Evolutionary conservation across 2,888 invertebrate species (phyloP).

Genomic region (Andrena chrysosceles): DNA sequence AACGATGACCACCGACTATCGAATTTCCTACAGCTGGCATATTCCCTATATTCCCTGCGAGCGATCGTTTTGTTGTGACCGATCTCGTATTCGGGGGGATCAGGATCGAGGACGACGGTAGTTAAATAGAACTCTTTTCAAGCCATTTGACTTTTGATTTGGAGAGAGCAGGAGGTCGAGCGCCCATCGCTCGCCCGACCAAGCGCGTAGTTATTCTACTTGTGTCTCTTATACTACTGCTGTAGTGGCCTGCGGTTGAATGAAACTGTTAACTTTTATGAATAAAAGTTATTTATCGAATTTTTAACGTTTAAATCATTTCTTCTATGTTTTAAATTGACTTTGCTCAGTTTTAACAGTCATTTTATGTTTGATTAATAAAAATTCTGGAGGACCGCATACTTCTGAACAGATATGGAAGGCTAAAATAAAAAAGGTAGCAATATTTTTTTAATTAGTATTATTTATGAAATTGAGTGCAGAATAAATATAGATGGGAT

Average conservation of each 20-base stretch:
- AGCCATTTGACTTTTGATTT: neutral
- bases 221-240: neutral
- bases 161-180: neutral
- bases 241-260: too few relatives aligned
- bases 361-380: too few relatives aligned
- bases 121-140: neutral
- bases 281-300: too few relatives aligned
- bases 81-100: conserved; percentile 1
- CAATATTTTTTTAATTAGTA: too few relatives aligned
- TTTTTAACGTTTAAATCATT: too few relatives aligned
- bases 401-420: too few relatives aligned
- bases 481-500: too few relatives aligned
- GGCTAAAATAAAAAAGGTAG: too few relatives aligned
- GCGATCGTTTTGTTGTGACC: neutral
- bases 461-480: too few relatives aligned
- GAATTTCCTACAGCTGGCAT: neutral
- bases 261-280: neutral
- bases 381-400: too few relatives aligned
- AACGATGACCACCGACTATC: neutral
- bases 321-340: too few relatives aligned
- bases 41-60: neutral
- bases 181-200: neutral
- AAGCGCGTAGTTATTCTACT: neutral
- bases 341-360: too few relatives aligned
- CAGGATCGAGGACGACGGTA: neutral